A percentile compares a stretch with the other conserved stretches of the same genome.
Conservation (phyloP, 2,888 invertebrate genomes). For the Sinotaia quadrata region DNA sequence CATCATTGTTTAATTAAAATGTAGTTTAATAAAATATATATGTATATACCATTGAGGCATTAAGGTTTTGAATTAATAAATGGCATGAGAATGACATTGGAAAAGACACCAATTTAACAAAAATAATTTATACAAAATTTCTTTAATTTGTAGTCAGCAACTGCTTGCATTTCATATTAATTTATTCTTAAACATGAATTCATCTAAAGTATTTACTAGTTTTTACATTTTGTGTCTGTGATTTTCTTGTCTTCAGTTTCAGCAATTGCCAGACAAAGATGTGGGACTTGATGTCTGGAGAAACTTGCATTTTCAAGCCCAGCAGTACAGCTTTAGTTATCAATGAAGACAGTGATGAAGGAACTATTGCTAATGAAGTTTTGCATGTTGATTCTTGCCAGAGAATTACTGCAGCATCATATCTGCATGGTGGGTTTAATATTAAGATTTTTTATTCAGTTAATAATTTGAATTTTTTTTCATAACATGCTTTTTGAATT, state of each 20-base stretch:
- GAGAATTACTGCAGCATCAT: constrained; percentile 55
- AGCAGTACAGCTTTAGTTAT: constrained; percentile 59
- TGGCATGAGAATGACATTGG: too few relatives aligned
- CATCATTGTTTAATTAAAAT: too few relatives aligned
- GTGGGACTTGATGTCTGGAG: constrained; percentile 57
- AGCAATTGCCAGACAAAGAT: constrained; percentile 63
- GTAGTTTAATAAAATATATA: too few relatives aligned
- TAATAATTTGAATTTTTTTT: neutral
- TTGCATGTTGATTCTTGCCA: constrained; percentile 48
- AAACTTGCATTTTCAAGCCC: constrained; percentile 58
- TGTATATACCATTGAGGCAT: too few relatives aligned
- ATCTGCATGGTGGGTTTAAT: constrained; percentile 56
- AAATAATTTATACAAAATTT: too few relatives aligned
- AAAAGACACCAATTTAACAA: too few relatives aligned
- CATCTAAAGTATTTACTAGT: too few relatives aligned
- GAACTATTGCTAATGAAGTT: constrained; percentile 56
- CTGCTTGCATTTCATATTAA: too few relatives aligned
- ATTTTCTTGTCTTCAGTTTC: constrained; percentile 49
- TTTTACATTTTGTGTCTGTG: neutral
- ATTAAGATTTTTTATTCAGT: neutral
- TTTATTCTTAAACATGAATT: too few relatives aligned
- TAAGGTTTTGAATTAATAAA: too few relatives aligned
- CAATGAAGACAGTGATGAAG: constrained; percentile 51
- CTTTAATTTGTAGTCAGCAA: too few relatives aligned
- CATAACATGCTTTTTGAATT: neutral